Conservation (phyloP, 2,797 vertebrate genomes). For the Tangara arthus region DNA sequence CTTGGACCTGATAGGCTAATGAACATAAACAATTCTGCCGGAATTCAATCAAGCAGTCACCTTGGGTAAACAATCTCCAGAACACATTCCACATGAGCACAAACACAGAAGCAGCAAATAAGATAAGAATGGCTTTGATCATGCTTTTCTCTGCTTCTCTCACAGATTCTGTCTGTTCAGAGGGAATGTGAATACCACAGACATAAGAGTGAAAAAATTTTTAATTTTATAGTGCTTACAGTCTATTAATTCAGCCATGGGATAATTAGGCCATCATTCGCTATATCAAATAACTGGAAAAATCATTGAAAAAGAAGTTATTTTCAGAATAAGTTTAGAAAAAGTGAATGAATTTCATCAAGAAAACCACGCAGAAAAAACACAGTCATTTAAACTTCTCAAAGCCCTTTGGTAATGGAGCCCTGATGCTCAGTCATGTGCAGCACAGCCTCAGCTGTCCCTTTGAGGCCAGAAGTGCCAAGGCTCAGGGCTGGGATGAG, state of each 20-base stretch:
- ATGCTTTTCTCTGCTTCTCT: too few species aligned
- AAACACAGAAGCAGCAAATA: too few species aligned
- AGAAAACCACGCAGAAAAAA: neutral
- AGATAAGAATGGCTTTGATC: too few species aligned
- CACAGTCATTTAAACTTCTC: accelerated
- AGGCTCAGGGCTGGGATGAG: neutral
- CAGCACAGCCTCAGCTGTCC: neutral
- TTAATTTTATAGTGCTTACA: slow-evolving; percentile 76
- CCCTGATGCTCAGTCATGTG: accelerated
- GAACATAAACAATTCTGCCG: too few species aligned
- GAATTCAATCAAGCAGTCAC: too few species aligned
- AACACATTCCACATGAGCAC: too few species aligned
- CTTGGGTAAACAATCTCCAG: too few species aligned
- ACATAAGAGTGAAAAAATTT: accelerated
- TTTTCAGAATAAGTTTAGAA: too few species aligned
- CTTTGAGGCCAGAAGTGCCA: neutral
- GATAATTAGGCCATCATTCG: slow-evolving; percentile 86
- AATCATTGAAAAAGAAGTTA: neutral
- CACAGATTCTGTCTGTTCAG: too few species aligned
- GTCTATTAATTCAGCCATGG: slow-evolving; percentile 85
- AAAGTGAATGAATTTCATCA: accelerated
- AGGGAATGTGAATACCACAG: too few species aligned
- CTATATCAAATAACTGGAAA: too few species aligned
- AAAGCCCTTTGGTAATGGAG: neutral
- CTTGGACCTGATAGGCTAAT: too few species aligned